phyloP scores from a whole-genome alignment of 1,140 invertebrate species.

The Zophobas atratus region DNA sequence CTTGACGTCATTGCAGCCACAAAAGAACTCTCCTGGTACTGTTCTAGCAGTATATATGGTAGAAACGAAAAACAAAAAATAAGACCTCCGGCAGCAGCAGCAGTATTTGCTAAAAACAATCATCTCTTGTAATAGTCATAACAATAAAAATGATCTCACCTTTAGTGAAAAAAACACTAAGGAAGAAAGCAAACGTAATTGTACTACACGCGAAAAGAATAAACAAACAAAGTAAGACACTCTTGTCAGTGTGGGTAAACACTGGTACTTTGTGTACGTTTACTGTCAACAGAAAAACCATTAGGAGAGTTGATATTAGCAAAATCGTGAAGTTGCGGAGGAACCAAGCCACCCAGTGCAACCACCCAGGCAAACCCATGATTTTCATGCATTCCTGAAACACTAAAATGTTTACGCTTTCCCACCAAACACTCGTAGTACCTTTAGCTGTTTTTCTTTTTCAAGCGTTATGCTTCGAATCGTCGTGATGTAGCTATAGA shows the following conservation, averaged over 20 bases:
- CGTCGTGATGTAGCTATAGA: conserved; percentile 82
- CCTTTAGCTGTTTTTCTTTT: conserved; percentile 76
- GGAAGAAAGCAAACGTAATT: conserved; percentile 77
- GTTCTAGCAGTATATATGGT: conserved; percentile 70
- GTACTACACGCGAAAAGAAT: conserved; percentile 71
- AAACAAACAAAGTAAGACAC: conserved; percentile 68
- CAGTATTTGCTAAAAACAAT: conserved; percentile 74
- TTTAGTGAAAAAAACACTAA: conserved; percentile 78
- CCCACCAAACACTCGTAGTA: conserved; percentile 50
- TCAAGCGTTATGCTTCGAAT: conserved; percentile 77
- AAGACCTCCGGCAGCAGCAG: conserved; percentile 78
- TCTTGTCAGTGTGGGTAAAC: conserved; percentile 34
- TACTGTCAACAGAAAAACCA: conserved; percentile 67
- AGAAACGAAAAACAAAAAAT: conserved; percentile 82
- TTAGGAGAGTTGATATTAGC: conserved; percentile 71
- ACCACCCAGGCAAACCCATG: conserved; percentile 85
- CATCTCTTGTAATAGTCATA: background rate
- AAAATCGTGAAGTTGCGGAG: conserved; percentile 82
- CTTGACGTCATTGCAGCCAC: background rate
- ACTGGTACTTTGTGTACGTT: conserved; percentile 20
- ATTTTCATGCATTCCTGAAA: conserved; percentile 89
- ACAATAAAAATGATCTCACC: conserved; percentile 67
- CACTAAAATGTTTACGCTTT: background rate
- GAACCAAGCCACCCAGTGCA: conserved; percentile 89
- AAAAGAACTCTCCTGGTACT: background rate